A percentile compares a stretch with the other conserved stretches of the same genome.
These are phyloP conservation scores for Naso thynnoides DNA, from an alignment of 2,797 vertebrate species.

Conservation along the genomic window DNA sequence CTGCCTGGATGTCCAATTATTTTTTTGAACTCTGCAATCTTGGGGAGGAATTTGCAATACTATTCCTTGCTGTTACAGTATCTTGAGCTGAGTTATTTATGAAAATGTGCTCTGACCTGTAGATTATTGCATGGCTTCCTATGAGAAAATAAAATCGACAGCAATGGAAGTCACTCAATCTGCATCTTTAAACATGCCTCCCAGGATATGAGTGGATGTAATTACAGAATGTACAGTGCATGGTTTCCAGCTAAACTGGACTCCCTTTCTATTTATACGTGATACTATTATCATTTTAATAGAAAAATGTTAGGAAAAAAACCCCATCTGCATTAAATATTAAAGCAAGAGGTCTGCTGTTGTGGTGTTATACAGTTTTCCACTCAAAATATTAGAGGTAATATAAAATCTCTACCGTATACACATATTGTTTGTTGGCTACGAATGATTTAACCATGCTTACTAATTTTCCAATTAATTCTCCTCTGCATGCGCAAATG, in stretches of 20 bases:
- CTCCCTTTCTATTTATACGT: constrained; percentile 42
- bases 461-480: constrained; percentile 84
- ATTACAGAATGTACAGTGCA: constrained; percentile 54
- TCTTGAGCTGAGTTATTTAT: constrained; percentile 67
- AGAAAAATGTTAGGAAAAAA: constrained; percentile 12
- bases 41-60: constrained; percentile 64
- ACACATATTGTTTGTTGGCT: constrained; percentile 62
- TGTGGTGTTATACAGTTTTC: constrained; percentile 2
- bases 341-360: constrained; percentile 3
- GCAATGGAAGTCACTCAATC: constrained; percentile 62
- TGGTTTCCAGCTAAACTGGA: constrained; percentile 31
- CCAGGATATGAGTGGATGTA: constrained; percentile 57
- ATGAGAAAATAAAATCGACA: constrained; percentile 68
- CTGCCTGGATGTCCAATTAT: constrained; percentile 68
- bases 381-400: not conserved
- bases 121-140: constrained; percentile 62
- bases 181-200: constrained; percentile 66
- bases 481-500: constrained; percentile 72
- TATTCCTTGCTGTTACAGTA: constrained; percentile 62
- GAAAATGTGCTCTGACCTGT: constrained; percentile 67
- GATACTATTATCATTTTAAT: constrained; percentile 44
- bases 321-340: constrained; percentile 10
- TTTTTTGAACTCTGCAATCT: constrained; percentile 57
- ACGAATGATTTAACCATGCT: constrained; percentile 74
- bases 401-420: constrained; percentile 17